These are phyloP conservation scores for Lasioglossum morio DNA, from an alignment of 2,888 invertebrate genomes.

Conservation along the genomic window DNA sequence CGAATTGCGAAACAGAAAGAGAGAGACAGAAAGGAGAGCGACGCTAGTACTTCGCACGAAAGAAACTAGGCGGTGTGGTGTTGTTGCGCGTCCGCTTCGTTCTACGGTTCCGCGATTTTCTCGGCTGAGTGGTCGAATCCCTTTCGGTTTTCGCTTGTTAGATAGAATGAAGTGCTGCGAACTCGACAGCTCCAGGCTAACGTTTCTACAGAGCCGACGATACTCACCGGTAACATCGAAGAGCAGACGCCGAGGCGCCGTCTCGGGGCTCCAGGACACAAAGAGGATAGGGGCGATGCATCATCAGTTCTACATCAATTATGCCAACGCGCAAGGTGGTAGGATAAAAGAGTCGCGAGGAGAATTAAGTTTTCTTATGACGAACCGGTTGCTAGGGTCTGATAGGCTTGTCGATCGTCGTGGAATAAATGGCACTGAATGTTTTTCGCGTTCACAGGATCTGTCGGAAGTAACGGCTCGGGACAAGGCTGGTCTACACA, in stretches of 20 bases:
- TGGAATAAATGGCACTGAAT: neutral
- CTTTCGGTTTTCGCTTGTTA: neutral
- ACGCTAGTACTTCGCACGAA: conserved; percentile 46
- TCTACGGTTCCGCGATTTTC: conserved; percentile 8
- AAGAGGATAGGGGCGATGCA: conserved; percentile 68
- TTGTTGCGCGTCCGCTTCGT: conserved; percentile 36
- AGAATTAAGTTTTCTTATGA: neutral
- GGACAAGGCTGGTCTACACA: conserved; percentile 84
- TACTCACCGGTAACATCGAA: conserved; percentile 66
- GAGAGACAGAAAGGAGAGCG: conserved; percentile 43
- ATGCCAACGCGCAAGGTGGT: conserved; percentile 69
- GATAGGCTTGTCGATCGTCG: neutral
- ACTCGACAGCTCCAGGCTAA: conserved; percentile 70
- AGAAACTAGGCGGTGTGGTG: conserved; percentile 45
- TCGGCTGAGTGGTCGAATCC: neutral
- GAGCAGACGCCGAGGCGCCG: conserved; percentile 61
- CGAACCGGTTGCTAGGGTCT: neutral
- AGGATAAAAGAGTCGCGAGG: conserved; percentile 16
- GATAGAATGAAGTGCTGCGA: conserved; percentile 77
- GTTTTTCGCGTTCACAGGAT: conserved; percentile 68
- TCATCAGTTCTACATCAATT: conserved; percentile 72
- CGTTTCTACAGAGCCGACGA: conserved; percentile 69
- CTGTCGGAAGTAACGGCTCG: conserved; percentile 81
- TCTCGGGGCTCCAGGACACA: conserved; percentile 48
- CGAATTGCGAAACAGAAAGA: conserved; percentile 16